phyloP scores from a whole-genome alignment of 2,113 vertebrate genomes.

The Pelecanus crispus region DNA sequence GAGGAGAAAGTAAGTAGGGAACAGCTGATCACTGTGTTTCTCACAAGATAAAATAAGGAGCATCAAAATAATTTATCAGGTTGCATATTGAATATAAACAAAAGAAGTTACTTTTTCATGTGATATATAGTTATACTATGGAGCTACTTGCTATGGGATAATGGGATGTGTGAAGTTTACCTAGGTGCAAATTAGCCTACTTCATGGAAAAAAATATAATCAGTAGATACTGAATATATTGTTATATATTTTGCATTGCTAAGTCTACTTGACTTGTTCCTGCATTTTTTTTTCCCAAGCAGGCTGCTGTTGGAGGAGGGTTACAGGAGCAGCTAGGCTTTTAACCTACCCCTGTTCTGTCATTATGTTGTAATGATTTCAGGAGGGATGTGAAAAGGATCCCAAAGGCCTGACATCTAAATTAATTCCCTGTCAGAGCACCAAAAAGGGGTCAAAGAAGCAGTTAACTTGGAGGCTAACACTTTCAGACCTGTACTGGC shows the following conservation, averaged over 20 bases:
- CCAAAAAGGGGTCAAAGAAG: neutral
- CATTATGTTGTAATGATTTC: slow-evolving; percentile 19
- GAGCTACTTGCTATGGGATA: neutral
- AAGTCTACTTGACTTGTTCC: neutral
- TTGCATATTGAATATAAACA: neutral
- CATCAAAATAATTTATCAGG: neutral
- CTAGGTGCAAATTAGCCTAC: neutral
- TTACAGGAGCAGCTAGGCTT: neutral
- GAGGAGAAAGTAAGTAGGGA: neutral
- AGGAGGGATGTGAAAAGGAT: neutral
- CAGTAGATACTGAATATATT: neutral
- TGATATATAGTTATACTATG: neutral
- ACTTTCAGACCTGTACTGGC: neutral
- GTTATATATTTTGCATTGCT: neutral
- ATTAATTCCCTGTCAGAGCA: slow-evolving; percentile 19
- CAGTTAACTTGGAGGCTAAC: neutral
- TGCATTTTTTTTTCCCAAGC: neutral
- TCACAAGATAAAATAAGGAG: neutral
- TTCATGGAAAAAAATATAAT: neutral
- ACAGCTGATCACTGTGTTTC: neutral
- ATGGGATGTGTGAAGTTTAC: neutral
- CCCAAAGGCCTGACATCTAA: neutral
- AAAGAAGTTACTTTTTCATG: neutral
- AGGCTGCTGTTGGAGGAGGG: neutral
- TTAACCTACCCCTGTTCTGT: neutral